Percentiles rank a stretch among this genome's conserved stretches.
phyloP scores from a whole-genome alignment of 2,113 vertebrate species.

The Alligator sinensis region DNA sequence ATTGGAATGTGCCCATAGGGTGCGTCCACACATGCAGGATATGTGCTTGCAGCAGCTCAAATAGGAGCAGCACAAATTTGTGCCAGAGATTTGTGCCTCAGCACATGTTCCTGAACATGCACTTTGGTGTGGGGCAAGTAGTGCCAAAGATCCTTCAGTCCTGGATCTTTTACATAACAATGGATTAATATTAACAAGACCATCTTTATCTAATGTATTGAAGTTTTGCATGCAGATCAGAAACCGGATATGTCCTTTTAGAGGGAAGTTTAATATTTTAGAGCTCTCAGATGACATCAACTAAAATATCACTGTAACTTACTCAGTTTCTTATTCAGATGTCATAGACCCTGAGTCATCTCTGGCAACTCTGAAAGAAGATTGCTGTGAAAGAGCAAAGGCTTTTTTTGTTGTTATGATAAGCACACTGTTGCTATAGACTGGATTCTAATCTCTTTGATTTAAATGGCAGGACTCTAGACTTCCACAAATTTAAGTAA shows the following conservation, averaged over 20 bases:
- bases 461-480: background rate
- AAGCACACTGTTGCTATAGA: background rate
- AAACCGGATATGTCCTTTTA: background rate
- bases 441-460: background rate
- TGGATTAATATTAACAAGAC: background rate
- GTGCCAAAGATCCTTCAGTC: background rate
- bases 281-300: background rate
- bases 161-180: background rate
- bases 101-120: too few species aligned
- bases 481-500: background rate
- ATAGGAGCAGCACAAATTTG: too few species aligned
- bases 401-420: background rate
- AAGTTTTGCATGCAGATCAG: background rate
- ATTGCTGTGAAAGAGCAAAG: background rate
- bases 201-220: background rate
- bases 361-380: conserved; percentile 9
- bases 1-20: too few species aligned
- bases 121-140: too few species aligned
- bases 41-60: too few species aligned
- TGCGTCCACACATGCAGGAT: too few species aligned
- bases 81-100: too few species aligned
- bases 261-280: background rate
- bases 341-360: background rate
- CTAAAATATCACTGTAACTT: background rate
- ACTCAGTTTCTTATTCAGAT: conserved; percentile 10